A percentile compares a stretch with the other conserved stretches of the same genome.
Conservation (phyloP, 2,797 vertebrate species). For the Spinibarbus caldwelli region DNA sequence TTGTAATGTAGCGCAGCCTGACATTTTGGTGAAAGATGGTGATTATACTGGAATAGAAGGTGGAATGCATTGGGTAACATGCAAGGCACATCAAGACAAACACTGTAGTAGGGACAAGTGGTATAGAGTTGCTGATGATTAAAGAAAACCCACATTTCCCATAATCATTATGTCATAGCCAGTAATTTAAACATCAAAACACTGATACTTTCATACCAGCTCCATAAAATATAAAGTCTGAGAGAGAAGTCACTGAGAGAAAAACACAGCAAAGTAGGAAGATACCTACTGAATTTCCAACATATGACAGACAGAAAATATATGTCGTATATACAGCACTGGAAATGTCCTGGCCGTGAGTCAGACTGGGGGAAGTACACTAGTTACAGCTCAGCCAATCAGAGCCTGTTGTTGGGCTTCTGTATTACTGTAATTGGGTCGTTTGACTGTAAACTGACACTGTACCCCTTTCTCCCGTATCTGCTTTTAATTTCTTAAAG, state of each 20-base stretch:
- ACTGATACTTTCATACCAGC: not conserved
- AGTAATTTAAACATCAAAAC: conserved; percentile 53
- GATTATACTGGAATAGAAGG: not conserved
- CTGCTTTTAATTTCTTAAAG: conserved; percentile 70
- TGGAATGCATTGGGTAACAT: not conserved
- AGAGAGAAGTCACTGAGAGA: not conserved
- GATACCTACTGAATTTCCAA: conserved; percentile 21
- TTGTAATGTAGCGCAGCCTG: not conserved
- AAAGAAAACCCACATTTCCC: conserved; percentile 36
- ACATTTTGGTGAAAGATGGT: not conserved
- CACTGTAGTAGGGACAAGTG: not conserved
- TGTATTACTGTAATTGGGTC: conserved; percentile 57
- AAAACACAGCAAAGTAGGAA: conserved; percentile 2
- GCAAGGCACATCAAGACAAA: not conserved
- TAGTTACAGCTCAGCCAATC: conserved; percentile 54
- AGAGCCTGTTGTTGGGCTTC: conserved; percentile 32
- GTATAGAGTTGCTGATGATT: not conserved
- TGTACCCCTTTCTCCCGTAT: conserved; percentile 53
- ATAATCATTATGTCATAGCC: conserved; percentile 47
- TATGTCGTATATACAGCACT: conserved; percentile 17
- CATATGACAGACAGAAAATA: conserved; percentile 20
- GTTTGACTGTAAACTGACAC: conserved; percentile 54
- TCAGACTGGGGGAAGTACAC: conserved; percentile 49
- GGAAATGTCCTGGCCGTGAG: conserved; percentile 44
- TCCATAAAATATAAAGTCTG: not conserved